Percentiles rank a stretch among this genome's conserved stretches.
Conservation (phyloP, 2,888 invertebrate genomes). For the Eremobia ochroleuca region DNA sequence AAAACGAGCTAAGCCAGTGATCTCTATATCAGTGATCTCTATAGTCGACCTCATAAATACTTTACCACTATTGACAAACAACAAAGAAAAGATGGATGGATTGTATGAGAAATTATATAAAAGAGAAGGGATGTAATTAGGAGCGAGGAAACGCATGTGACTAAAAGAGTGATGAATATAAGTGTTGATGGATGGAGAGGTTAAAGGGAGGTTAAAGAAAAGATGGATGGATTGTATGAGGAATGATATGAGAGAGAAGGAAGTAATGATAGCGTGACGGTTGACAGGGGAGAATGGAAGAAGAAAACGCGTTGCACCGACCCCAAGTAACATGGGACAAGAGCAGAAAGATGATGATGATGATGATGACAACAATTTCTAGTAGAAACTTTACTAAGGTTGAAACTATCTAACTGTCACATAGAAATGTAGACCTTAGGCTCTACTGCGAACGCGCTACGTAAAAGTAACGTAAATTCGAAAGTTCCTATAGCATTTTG, state of each 20-base stretch:
- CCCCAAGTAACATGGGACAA: background rate
- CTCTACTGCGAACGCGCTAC: too few relatives aligned
- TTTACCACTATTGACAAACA: background rate
- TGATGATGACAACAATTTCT: too few relatives aligned
- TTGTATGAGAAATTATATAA: background rate
- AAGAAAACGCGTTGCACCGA: background rate
- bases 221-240: background rate
- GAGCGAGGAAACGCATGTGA: background rate
- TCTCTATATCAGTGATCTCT: background rate
- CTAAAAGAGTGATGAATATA: background rate
- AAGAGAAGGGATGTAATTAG: background rate
- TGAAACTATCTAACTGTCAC: too few relatives aligned
- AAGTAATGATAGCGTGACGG: too few relatives aligned
- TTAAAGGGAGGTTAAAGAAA: background rate
- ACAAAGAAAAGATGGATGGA: background rate
- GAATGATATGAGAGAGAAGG: background rate
- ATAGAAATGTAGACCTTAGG: too few relatives aligned
- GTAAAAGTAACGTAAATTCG: too few relatives aligned
- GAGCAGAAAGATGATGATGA: background rate
- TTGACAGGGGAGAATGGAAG: background rate
- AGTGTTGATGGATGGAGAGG: background rate
- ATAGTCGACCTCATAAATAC: background rate
- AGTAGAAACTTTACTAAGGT: too few relatives aligned
- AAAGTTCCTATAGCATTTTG: too few relatives aligned
- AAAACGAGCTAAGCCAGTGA: background rate